phyloP scores from a whole-genome alignment of 2,888 invertebrate species.

The Drosophila pseudotakahashii region DNA sequence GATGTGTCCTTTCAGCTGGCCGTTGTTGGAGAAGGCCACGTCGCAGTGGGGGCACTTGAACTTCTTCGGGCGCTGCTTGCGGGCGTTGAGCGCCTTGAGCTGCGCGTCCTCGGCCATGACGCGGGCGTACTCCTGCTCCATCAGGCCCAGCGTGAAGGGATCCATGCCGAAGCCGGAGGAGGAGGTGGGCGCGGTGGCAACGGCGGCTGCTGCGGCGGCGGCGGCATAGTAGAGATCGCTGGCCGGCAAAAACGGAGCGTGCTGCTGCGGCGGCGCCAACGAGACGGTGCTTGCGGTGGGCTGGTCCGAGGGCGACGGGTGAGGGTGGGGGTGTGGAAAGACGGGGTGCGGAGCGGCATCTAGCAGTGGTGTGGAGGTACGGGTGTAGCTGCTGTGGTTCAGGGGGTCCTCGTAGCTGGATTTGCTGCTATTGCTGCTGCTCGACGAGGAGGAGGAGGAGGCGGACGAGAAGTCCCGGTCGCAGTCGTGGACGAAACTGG shows the following conservation, averaged over 20 bases:
- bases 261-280: constrained; percentile 51
- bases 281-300: constrained; percentile 26
- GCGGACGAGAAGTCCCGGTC: constrained; percentile 73
- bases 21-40: constrained; percentile 97
- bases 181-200: constrained; percentile 46
- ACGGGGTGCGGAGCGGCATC: constrained; percentile 59
- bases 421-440: constrained; percentile 55
- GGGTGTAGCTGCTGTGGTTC: constrained; percentile 63
- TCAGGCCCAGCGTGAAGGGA: constrained; percentile 84
- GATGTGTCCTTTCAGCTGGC: constrained; percentile 95
- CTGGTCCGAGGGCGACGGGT: constrained; percentile 12
- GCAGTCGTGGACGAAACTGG: constrained; percentile 60
- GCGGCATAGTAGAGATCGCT: constrained; percentile 66
- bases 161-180: constrained; percentile 79
- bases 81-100: constrained; percentile 87
- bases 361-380: constrained; percentile 55
- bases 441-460: constrained; percentile 37
- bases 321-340: constrained; percentile 37
- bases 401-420: constrained; percentile 73
- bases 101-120: constrained; percentile 90
- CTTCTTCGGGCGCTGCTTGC: constrained; percentile 94
- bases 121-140: constrained; percentile 89
- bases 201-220: constrained; percentile 69
- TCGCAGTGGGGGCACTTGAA: constrained; percentile 96
- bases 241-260: constrained; percentile 48